Evolutionary conservation across 2,113 vertebrate genomes (phyloP).

Genomic region (Numenius arquata): DNA sequence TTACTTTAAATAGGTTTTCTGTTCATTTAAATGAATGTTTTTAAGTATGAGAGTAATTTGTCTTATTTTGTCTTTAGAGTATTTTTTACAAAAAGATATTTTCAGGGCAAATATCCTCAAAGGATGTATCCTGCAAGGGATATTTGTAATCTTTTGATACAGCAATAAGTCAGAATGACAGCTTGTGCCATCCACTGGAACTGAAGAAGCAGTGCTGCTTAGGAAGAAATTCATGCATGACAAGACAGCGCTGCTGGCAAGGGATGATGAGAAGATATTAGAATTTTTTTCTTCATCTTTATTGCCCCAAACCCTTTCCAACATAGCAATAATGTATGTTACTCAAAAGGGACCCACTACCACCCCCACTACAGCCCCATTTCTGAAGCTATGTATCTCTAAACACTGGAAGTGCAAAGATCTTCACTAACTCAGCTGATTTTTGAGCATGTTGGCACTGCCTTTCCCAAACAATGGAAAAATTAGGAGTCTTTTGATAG

Average conservation of each 20-base stretch:
- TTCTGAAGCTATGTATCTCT: neutral
- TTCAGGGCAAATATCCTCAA: neutral
- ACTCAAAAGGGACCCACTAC: neutral
- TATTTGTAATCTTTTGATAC: neutral
- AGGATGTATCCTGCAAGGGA: neutral
- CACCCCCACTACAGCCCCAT: neutral
- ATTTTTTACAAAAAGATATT: neutral
- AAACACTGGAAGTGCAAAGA: neutral
- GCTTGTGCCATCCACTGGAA: neutral
- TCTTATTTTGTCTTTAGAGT: neutral
- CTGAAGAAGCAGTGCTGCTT: neutral
- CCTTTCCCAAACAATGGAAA: neutral
- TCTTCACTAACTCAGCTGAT: neutral
- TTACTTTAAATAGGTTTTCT: neutral
- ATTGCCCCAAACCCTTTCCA: neutral
- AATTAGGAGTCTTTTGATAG: accelerated
- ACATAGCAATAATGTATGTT: neutral
- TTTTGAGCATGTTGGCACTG: neutral
- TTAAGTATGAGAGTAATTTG: neutral
- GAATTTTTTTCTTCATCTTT: neutral
- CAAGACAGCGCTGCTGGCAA: neutral
- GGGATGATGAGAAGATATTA: neutral
- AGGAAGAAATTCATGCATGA: neutral
- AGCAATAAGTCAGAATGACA: neutral
- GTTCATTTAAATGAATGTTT: neutral